phyloP scores from a whole-genome alignment of 2,113 vertebrate genomes.

The Scalopus aquaticus region DNA sequence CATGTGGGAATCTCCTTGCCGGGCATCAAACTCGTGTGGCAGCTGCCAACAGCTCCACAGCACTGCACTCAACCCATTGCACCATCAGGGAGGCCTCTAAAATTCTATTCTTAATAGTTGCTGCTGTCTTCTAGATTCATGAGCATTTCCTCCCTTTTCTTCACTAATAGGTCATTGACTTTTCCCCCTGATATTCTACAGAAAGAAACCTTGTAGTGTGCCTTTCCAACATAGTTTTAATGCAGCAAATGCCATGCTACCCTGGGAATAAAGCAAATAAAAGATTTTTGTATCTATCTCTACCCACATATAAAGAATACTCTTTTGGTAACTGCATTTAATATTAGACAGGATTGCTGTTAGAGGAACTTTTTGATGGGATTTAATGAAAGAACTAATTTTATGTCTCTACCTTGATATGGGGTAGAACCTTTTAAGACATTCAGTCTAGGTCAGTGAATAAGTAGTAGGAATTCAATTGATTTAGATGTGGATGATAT shows the following conservation, averaged over 20 bases:
- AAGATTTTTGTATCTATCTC: not conserved
- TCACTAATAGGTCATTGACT: not conserved
- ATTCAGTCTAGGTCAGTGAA: not conserved
- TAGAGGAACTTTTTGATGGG: not conserved
- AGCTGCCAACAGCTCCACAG: too few species aligned
- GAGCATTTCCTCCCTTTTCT: constrained; percentile 15
- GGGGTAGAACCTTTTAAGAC: not conserved
- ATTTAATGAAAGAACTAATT: not conserved
- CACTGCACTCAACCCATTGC: too few species aligned
- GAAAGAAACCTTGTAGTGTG: not conserved
- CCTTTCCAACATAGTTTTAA: constrained; percentile 17
- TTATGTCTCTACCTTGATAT: not conserved
- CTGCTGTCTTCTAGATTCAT: too few species aligned
- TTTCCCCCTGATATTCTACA: not conserved
- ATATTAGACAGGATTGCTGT: not conserved
- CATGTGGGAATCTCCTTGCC: too few species aligned
- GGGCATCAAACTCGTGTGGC: too few species aligned
- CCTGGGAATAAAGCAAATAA: constrained; percentile 9
- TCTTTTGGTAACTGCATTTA: not conserved
- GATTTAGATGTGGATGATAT: not conserved
- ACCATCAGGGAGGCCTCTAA: too few species aligned
- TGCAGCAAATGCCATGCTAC: not conserved
- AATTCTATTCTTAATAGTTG: not conserved
- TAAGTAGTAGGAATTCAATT: not conserved
- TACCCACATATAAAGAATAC: not conserved